Evolutionary conservation across 2,888 invertebrate genomes (phyloP), one percentile per base, ranked within the genome.

Genomic region (Megamerina dolium): DNA sequence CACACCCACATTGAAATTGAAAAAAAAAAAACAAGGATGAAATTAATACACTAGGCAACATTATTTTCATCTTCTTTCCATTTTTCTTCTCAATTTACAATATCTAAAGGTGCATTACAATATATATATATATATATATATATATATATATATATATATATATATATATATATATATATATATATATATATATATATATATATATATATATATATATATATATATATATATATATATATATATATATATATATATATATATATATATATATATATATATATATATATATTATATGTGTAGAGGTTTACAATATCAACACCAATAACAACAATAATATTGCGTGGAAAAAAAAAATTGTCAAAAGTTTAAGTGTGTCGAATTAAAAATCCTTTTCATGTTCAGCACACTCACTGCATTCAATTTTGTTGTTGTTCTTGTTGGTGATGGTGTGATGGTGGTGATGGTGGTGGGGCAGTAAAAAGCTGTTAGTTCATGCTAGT

Each of bases 361-460:
- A 51, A 54, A 54, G 47, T 45, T 53, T 46, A 48, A 50, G 44
- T 51, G 35, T 45, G 39, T 48, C 41, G 21, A 34, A 13, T 17
- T 10, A 32, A 20, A 41, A 45, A 32, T 41, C 21, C 41, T 37
- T 45, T 41, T 29, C 37, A 20, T 34, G 26, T 41, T 29, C 20
- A 17, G 26, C 27, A 16, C 29, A 19, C 21, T 21, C 29, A n/a
- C n/a, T n/a, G 31, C 13, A 16, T 31, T 14, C 13, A 31, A 17
- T 17, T 13, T 17, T 34, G 6, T 34, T n/a, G 9, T 23, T 23
- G 5, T 31, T 13, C 3, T 31, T 31, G 31, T 31, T 31, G 13
- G 10, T 30, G 26, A 17, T 16, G 16, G 6, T 23, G 26, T 23
- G n/a, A 10, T 20, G 5, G 21, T 20, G n/a, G n/a, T n/a, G n/a